Evolutionary conservation across 2,888 invertebrate genomes (phyloP).

Genomic region (Dimorphilus gyrociliatus): DNA sequence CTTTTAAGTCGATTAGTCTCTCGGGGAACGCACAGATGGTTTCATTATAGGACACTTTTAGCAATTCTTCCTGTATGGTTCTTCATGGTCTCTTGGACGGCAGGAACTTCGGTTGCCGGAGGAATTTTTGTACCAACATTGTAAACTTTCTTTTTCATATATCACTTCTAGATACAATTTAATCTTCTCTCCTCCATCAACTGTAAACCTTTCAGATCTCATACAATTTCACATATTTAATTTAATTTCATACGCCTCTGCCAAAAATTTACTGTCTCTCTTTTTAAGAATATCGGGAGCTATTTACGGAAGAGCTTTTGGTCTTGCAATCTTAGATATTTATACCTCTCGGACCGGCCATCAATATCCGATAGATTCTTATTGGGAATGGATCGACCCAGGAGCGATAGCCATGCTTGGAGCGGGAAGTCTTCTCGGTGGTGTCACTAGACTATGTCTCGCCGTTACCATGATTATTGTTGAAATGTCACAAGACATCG

Average conservation of each 20-base stretch:
- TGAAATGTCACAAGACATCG: constrained; percentile 13
- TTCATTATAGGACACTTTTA: constrained; percentile 12
- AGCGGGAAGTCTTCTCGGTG: constrained; percentile 12
- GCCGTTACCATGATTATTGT: constrained; percentile 14
- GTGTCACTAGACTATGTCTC: constrained; percentile 11
- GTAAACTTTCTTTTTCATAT: constrained; percentile 6
- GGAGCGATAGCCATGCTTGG: constrained; percentile 13
- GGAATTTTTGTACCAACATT: constrained; percentile 13
- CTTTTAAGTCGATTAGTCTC: constrained; percentile 22
- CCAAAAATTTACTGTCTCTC: not conserved
- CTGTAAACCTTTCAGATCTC: not conserved
- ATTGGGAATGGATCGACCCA: constrained; percentile 14
- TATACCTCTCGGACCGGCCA: constrained; percentile 5
- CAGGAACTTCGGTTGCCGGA: constrained; percentile 11
- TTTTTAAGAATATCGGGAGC: constrained; percentile 10
- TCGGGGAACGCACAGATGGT: constrained; percentile 17
- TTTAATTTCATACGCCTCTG: not conserved
- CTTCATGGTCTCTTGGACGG: constrained; percentile 10
- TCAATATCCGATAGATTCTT: constrained; percentile 1
- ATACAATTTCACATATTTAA: not conserved
- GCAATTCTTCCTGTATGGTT: constrained; percentile 9
- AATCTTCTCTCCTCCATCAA: not conserved
- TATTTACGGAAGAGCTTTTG: constrained; percentile 10
- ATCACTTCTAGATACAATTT: not conserved
- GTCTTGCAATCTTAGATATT: constrained; percentile 8